Base-by-base conservation (phyloP, 2,888 invertebrate species). In the Lithophane socia region DNA sequence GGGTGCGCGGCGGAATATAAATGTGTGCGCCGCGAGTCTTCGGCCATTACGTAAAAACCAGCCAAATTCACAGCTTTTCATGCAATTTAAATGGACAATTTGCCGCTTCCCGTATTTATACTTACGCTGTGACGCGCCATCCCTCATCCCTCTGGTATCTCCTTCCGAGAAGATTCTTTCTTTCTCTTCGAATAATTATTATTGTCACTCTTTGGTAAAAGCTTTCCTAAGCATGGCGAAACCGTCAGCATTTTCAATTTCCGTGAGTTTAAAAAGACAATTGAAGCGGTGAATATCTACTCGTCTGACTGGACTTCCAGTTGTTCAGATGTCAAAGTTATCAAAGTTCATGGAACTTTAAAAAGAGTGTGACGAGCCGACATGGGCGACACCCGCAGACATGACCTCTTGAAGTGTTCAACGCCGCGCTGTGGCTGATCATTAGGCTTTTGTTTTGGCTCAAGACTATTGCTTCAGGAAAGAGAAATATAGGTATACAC, bases 71-170 rank as follows among this genome's bases (percentile, higher is more conserved):
- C 86, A 86, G 89, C 90, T 90, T 89, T 90, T 88, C 90, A 90
- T 92, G 89, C 88, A 88, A 91, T 91, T 91, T 91, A 91, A 91
- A 91, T 90, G 90, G 89, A 90, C 92, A 93, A 93, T 94, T 94
- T 92, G 90, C 92, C 91, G 92, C 89, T 91, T 89, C 90, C 90
- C 90, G 91, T 90, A 89, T 88, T 92, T 88, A 88, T 87, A 86
- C 84, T 84, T 77, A 77, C 82, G 79, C 73, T 78, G 71, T 83
- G 80, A 70, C 61, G 73, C 72, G 52, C 74, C 69, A 24, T 70
- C 70, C 75, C 76, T 65, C 79, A 37, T 82, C 85, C 87, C 86
- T 86, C 85, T 80, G 82, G 81, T 90, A 87, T 85, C 85, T 84
- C 80, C 79, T 73, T 82, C 71, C 61, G 71, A 70, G 76, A 87